A percentile compares a stretch with the other conserved stretches of the same genome.
Evolutionary conservation across 1,140 invertebrate species (phyloP).

Genomic region (Pogonomyrmex barbatus): DNA sequence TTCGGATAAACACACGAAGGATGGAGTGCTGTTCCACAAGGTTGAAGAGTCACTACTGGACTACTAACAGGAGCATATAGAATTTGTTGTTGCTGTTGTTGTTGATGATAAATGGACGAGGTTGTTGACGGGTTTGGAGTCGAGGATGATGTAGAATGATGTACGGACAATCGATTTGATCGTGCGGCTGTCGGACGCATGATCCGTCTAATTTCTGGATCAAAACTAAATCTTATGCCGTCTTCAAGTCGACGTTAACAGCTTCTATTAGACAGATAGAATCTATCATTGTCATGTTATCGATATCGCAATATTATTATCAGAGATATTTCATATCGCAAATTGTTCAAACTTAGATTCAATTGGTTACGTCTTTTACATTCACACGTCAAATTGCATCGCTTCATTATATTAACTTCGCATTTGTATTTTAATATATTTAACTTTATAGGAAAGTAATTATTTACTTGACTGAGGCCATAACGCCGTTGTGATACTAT

Average conservation of each 20-base stretch:
- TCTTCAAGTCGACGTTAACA: constrained; percentile 29
- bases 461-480: constrained; percentile 55
- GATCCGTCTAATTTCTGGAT: constrained; percentile 71
- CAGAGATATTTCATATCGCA: background rate
- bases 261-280: constrained; percentile 33
- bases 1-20: constrained; percentile 77
- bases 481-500: constrained; percentile 32
- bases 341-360: constrained; percentile 9
- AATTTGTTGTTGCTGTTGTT: constrained; percentile 78
- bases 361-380: constrained; percentile 43
- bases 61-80: constrained; percentile 79
- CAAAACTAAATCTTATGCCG: constrained; percentile 62
- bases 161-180: constrained; percentile 78
- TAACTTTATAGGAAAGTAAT: background rate
- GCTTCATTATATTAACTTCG: constrained; percentile 29
- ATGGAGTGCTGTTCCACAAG: constrained; percentile 74
- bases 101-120: constrained; percentile 65
- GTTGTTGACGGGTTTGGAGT: constrained; percentile 67
- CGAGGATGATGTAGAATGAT: constrained; percentile 65
- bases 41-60: constrained; percentile 77
- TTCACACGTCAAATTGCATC: constrained; percentile 42
- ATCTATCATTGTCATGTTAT: background rate
- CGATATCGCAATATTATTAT: background rate
- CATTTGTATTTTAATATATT: background rate
- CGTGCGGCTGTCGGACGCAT: constrained; percentile 80